Evolutionary conservation across 2,888 invertebrate genomes (phyloP).

Genomic region (Eupithecia inturbata): DNA sequence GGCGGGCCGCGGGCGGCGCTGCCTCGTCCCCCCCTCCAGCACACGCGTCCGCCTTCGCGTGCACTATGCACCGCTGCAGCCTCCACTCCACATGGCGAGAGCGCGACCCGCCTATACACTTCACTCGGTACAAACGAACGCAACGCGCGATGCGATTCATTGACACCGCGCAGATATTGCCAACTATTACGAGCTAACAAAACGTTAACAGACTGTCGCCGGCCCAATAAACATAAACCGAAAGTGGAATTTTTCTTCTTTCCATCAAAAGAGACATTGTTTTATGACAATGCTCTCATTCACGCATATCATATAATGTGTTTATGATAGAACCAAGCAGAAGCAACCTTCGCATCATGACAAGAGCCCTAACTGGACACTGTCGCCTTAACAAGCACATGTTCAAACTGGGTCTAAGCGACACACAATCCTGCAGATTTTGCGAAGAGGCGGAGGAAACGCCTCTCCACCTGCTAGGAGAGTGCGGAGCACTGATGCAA

Average conservation of each 20-base stretch:
- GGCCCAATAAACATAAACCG: constrained; percentile 30
- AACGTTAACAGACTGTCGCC: constrained; percentile 55
- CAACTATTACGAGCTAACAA: constrained; percentile 65
- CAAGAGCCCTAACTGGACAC: too few relatives aligned
- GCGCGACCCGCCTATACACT: constrained; percentile 56
- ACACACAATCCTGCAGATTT: too few relatives aligned
- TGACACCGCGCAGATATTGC: constrained; percentile 69
- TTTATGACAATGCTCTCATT: constrained; percentile 42
- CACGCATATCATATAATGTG: constrained; percentile 38
- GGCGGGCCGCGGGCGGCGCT: constrained; percentile 57
- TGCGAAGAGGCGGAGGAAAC: too few relatives aligned
- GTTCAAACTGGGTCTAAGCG: too few relatives aligned
- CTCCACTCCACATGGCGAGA: constrained; percentile 68
- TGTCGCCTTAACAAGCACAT: too few relatives aligned
- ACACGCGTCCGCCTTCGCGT: constrained; percentile 53
- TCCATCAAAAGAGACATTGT: constrained; percentile 33
- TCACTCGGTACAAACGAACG: constrained; percentile 56
- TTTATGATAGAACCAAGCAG: too few relatives aligned
- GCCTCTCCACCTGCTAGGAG: too few relatives aligned
- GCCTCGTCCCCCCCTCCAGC: constrained; percentile 25
- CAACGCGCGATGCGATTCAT: constrained; percentile 68
- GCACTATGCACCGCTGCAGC: constrained; percentile 74
- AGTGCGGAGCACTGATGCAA: too few relatives aligned
- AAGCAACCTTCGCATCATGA: too few relatives aligned
- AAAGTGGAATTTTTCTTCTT: constrained; percentile 23